These are phyloP conservation scores for Circaetus cinerascens DNA, from an alignment of 2,113 vertebrate species.

Conservation along the genomic window DNA sequence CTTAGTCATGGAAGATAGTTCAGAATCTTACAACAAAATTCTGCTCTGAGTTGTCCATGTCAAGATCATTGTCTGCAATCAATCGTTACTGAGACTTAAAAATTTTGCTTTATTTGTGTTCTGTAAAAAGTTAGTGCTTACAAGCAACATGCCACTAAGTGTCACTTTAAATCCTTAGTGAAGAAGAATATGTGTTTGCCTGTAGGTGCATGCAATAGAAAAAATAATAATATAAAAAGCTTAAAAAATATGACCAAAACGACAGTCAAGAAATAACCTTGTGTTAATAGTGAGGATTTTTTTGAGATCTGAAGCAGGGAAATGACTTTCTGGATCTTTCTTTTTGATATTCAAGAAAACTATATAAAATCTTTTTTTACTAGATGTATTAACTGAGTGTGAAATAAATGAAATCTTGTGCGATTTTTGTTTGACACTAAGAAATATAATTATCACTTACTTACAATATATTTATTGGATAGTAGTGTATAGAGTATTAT, in stretches of 20 bases:
- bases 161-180: background rate
- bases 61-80: background rate
- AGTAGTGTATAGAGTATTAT: background rate
- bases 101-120: background rate
- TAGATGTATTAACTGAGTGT: background rate
- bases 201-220: background rate
- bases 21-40: background rate
- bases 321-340: background rate
- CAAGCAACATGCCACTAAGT: fast-evolving
- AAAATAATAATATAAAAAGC: background rate
- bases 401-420: background rate
- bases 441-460: background rate
- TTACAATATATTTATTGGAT: background rate
- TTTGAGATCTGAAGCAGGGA: background rate
- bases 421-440: background rate
- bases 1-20: background rate
- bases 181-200: background rate
- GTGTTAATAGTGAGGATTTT: background rate
- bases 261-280: background rate
- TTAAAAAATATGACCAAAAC: background rate
- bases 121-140: background rate
- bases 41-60: background rate
- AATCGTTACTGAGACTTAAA: background rate
- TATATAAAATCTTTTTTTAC: background rate
- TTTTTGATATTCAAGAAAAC: background rate